phyloP scores from a whole-genome alignment of 2,113 vertebrate genomes.

The Hemiscyllium ocellatum region DNA sequence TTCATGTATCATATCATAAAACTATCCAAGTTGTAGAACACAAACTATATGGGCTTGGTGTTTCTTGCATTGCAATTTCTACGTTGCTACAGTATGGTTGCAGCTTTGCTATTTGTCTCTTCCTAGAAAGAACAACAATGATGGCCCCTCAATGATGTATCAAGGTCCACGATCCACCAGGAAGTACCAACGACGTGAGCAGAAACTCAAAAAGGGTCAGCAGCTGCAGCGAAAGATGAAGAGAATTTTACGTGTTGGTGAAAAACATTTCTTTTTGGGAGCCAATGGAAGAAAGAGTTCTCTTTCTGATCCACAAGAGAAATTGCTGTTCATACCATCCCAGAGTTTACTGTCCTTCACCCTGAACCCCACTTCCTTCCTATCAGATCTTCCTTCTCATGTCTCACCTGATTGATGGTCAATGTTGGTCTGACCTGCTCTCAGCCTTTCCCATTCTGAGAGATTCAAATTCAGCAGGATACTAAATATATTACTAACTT shows the following conservation, averaged over 20 bases:
- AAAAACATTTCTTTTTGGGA: background rate
- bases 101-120: background rate
- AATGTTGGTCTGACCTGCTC: background rate
- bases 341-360: background rate
- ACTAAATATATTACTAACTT: background rate
- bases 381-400: background rate
- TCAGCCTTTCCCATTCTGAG: background rate
- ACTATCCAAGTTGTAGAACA: background rate
- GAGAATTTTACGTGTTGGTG: background rate
- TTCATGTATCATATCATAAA: background rate
- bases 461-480: background rate
- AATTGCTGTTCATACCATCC: background rate
- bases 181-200: too few relatives aligned
- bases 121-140: background rate
- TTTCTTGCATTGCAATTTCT: background rate
- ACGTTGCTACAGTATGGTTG: background rate
- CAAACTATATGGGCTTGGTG: background rate
- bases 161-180: background rate
- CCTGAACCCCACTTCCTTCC: background rate
- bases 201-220: background rate
- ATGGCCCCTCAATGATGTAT: background rate
- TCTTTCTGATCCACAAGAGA: background rate
- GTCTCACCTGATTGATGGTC: background rate
- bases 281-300: background rate
- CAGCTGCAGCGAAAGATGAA: background rate